A percentile compares a stretch with the other conserved stretches of the same genome.
Conservation (phyloP, 2,113 vertebrate species). For the Pseudolaguvia tuberculata region DNA sequence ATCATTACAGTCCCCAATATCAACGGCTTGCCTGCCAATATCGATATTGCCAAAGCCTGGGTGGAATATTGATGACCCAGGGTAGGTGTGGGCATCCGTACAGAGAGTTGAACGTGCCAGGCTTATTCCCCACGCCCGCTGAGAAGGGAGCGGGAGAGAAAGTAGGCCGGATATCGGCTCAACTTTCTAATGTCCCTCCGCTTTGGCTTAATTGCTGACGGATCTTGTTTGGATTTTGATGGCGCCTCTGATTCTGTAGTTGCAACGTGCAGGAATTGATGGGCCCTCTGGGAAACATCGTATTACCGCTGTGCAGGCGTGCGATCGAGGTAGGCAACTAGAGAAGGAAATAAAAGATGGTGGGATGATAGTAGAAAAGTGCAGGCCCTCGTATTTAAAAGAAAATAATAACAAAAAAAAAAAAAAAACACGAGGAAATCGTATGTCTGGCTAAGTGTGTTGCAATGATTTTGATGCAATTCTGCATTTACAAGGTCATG, state of each 20-base stretch:
- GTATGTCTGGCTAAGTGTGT: no score
- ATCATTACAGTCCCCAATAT: conserved; percentile 78
- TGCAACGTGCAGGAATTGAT: conserved; percentile 71
- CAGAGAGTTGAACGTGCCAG: conserved; percentile 61
- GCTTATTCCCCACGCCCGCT: conserved; percentile 63
- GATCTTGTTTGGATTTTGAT: conserved; percentile 76
- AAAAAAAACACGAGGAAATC: background rate
- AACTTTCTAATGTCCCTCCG: conserved; percentile 73
- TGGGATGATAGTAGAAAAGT: conserved; percentile 20
- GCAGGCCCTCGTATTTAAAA: conserved; percentile 8
- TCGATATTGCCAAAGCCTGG: conserved; percentile 76
- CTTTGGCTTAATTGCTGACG: conserved; percentile 74
- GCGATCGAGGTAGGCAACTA: conserved; percentile 23
- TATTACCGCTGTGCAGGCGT: conserved; percentile 51
- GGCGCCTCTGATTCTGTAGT: conserved; percentile 64
- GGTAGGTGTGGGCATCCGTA: conserved; percentile 68
- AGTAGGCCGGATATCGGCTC: conserved; percentile 67
- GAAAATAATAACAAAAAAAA: background rate
- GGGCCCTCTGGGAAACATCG: conserved; percentile 69
- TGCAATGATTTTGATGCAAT: background rate
- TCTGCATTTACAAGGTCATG: background rate
- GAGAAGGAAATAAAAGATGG: conserved; percentile 36
- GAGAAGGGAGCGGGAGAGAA: conserved; percentile 62
- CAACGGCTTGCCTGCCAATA: conserved; percentile 75
- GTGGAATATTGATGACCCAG: conserved; percentile 76